Base-by-base conservation (phyloP, 2,113 vertebrate genomes). In the Vireo altiloquus region DNA sequence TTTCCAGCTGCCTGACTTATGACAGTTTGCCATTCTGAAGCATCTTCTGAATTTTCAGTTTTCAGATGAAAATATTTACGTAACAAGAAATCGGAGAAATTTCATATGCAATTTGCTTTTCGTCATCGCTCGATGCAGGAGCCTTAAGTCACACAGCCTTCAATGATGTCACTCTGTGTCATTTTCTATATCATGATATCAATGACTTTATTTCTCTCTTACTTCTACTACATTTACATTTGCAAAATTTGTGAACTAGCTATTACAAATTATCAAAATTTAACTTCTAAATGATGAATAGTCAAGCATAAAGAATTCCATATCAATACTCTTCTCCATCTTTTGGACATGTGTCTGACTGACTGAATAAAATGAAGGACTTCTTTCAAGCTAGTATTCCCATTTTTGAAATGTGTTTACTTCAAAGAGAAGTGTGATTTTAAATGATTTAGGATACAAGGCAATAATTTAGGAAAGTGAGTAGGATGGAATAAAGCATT, bases 161-260 rank as follows among this genome's bases (percentile, higher is more conserved):
- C 57, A 22, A 2, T 39, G 17, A 21, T 61, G 18, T 65, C 65
- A 70, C 5, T 46, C 46, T 0, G 0, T 66, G 17, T 47, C 13
- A 13, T 13, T 82, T 20, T 9, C 33, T 39, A 6, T 33, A 30
- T 35, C 19, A 47, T 15, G 11, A 20, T 35, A 47, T 44, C 33
- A 25, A 61, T 52, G 4, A 35, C 2, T 60, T 63, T 49, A 63
- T 63, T 59, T 68, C 19, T 14, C 15, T 14, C 6, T 78, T 63
- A 37, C 8, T 87, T 83, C 33, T 52, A 11, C 46, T 66, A 9
- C 7, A 30, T 60, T 83, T 80, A 13, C 2, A 6, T 59, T 54
- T 47, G 30, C 7, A n/a, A 25, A 66, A 46, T 50, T 68, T 37
- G 9, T 50, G 28, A 82, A 37, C 31, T 56, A 50, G 3, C 2